Evolutionary conservation across 1,140 invertebrate species (phyloP).

Genomic region (Galendromus occidentalis): DNA sequence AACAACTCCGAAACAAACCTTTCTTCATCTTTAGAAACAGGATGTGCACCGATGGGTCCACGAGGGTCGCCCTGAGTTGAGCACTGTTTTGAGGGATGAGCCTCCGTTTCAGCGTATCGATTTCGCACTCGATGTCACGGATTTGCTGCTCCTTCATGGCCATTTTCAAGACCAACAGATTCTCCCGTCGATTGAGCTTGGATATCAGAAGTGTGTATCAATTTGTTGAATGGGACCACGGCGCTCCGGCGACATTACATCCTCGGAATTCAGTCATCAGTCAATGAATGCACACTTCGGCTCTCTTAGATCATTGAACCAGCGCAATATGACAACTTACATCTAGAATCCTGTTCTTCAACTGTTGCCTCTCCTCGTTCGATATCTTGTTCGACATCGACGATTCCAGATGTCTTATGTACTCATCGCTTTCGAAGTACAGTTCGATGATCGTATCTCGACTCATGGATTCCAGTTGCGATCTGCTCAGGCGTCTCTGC

Average conservation of each 20-base stretch:
- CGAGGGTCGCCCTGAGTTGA: constrained; percentile 52
- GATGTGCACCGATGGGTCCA: constrained; percentile 89
- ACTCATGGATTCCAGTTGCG: neutral
- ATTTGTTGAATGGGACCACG: too few species aligned
- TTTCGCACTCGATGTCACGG: constrained; percentile 24
- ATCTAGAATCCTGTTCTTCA: constrained; percentile 58
- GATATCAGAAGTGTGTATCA: too few species aligned
- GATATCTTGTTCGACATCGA: neutral
- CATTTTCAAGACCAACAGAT: too few species aligned
- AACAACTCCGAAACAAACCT: too few species aligned
- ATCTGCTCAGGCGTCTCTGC: constrained; percentile 1
- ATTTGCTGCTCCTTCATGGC: too few species aligned
- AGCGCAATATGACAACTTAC: constrained; percentile 32
- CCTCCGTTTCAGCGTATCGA: constrained; percentile 47
- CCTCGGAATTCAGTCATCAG: too few species aligned
- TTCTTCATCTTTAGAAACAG: constrained; percentile 63
- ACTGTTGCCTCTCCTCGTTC: constrained; percentile 32
- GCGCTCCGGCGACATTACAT: too few species aligned
- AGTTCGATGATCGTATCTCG: neutral
- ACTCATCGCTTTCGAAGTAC: neutral
- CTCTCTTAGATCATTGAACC: too few species aligned
- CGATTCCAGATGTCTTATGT: neutral
- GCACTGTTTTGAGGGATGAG: constrained; percentile 39
- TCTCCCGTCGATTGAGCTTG: too few species aligned
- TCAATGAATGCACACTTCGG: too few species aligned